phyloP scores from a whole-genome alignment of 2,888 invertebrate species.

The Luffia ferchaultella region DNA sequence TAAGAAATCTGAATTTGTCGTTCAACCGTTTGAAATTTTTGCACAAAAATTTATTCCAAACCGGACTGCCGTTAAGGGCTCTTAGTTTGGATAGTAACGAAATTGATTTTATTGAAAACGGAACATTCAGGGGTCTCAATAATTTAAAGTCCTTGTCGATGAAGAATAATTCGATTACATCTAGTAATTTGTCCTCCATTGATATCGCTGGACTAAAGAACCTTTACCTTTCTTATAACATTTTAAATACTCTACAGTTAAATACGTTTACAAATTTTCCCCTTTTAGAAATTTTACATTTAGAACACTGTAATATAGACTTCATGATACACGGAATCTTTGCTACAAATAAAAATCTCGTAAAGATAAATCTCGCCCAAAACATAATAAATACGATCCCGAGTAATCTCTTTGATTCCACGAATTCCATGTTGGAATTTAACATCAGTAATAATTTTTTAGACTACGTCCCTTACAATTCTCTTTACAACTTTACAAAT shows the following conservation, averaged over 20 bases:
- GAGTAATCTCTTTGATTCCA: constrained; percentile 70
- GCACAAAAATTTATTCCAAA: constrained; percentile 78
- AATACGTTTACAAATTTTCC: constrained; percentile 79
- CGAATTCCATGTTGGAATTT: constrained; percentile 77
- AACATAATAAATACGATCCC: constrained; percentile 75
- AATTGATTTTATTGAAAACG: constrained; percentile 75
- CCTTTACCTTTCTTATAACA: constrained; percentile 78
- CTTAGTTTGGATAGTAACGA: constrained; percentile 81
- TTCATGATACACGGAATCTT: constrained; percentile 76
- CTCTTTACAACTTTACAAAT: constrained; percentile 75
- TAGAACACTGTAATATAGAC: constrained; percentile 75
- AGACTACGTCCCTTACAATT: constrained; percentile 79
- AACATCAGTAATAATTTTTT: constrained; percentile 79
- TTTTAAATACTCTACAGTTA: constrained; percentile 75
- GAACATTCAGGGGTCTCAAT: constrained; percentile 77
- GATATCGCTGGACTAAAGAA: constrained; percentile 80
- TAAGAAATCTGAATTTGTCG: constrained; percentile 80
- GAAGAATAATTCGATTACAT: constrained; percentile 75
- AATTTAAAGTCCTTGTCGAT: constrained; percentile 82
- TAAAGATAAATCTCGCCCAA: constrained; percentile 75
- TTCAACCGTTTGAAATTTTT: constrained; percentile 78
- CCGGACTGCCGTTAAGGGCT: constrained; percentile 76
- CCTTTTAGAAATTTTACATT: constrained; percentile 75
- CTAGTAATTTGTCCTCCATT: constrained; percentile 72
- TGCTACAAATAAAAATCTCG: constrained; percentile 76